Percentiles rank a stretch among this genome's conserved stretches.
Conservation (phyloP, 1,140 invertebrate genomes). For the Eriosoma lanigerum region DNA sequence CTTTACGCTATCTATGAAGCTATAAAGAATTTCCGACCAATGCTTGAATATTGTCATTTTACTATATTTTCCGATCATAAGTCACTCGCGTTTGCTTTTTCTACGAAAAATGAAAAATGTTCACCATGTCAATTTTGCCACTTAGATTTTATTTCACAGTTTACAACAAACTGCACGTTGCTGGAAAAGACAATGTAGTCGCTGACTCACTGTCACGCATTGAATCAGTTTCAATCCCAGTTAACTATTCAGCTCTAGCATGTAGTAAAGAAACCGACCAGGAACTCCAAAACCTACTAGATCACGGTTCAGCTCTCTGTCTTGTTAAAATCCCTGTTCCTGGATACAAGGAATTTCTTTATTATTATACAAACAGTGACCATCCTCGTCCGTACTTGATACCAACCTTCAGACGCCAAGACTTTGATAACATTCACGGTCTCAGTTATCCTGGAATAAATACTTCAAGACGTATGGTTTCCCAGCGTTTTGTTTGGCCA, state of each 20-base stretch:
- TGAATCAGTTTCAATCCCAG: background rate
- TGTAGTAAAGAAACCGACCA: background rate
- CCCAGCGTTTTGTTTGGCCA: background rate
- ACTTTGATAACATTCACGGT: background rate
- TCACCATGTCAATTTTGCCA: conserved; percentile 54
- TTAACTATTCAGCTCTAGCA: background rate
- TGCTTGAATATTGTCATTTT: conserved; percentile 59
- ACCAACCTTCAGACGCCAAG: background rate
- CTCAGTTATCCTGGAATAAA: background rate
- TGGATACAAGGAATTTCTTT: background rate
- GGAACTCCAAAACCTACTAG: background rate
- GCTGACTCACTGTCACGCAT: conserved; percentile 5
- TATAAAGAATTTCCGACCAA: conserved; percentile 57
- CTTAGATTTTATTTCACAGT: conserved; percentile 53
- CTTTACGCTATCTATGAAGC: conserved; percentile 60
- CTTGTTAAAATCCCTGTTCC: background rate
- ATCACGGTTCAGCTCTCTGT: background rate
- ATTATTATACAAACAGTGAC: background rate
- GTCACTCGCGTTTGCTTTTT: conserved; percentile 56
- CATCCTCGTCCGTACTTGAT: background rate
- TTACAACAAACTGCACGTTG: conserved; percentile 52
- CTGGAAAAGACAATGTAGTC: conserved; percentile 13
- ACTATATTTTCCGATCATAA: conserved; percentile 59
- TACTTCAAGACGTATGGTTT: background rate
- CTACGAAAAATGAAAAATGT: conserved; percentile 55